Percentiles rank a stretch among this genome's conserved stretches.
These are phyloP conservation scores for Hartigia nigra DNA, from an alignment of 2,888 invertebrate genomes.

Conservation along the genomic window DNA sequence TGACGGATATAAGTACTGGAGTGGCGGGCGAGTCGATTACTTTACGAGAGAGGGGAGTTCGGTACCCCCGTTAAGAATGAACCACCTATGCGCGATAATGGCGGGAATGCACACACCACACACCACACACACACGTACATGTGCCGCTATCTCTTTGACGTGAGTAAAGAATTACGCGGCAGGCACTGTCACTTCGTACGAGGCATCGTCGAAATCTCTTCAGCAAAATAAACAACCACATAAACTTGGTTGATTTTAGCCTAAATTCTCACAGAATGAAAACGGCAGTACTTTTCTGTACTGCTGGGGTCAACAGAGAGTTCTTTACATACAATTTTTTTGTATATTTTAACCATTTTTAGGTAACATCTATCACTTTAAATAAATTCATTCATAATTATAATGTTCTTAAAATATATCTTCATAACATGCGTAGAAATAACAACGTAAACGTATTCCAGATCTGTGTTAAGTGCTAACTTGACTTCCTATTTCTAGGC, in stretches of 20 bases:
- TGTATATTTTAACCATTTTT: conserved; percentile 9
- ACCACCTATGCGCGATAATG: conserved; percentile 49
- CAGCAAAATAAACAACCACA: not conserved
- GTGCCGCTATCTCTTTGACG: not conserved
- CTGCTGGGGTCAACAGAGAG: conserved; percentile 15
- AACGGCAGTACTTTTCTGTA: not conserved
- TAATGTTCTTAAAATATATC: conserved; percentile 20
- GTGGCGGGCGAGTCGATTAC: conserved; percentile 57
- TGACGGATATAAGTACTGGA: conserved; percentile 20
- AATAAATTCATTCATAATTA: conserved; percentile 17
- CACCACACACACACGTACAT: conserved; percentile 28
- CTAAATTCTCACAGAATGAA: not conserved
- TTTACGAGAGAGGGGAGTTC: conserved; percentile 31
- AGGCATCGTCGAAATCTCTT: not conserved
- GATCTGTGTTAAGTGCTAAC: not conserved
- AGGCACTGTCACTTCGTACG: conserved; percentile 10
- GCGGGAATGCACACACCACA: conserved; percentile 54
- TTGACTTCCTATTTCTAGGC: not conserved
- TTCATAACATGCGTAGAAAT: conserved; percentile 11
- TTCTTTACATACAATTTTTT: conserved; percentile 7
- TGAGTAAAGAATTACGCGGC: conserved; percentile 5
- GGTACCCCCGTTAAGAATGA: conserved; percentile 46
- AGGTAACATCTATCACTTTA: conserved; percentile 18
- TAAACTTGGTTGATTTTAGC: not conserved
- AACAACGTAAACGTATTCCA: not conserved